These are phyloP conservation scores for Ophonus ardosiacus DNA, from an alignment of 2,888 invertebrate genomes.

Conservation along the genomic window DNA sequence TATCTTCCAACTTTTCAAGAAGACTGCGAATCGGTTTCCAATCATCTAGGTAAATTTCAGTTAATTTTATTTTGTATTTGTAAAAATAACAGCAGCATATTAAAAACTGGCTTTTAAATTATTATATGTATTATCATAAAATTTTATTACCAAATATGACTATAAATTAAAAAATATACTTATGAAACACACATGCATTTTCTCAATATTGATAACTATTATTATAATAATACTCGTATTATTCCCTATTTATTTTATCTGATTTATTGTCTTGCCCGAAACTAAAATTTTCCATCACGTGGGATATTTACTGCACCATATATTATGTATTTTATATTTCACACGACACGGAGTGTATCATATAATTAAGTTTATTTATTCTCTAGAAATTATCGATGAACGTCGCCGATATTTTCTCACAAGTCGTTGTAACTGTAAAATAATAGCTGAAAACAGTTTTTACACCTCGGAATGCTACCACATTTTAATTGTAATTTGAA, in stretches of 20 bases:
- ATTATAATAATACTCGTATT: not conserved
- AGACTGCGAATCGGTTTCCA: too few relatives aligned
- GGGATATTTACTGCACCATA: not conserved
- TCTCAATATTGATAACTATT: not conserved
- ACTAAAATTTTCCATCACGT: not conserved
- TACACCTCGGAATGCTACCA: conserved; percentile 26
- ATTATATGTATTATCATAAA: not conserved
- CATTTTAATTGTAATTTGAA: conserved; percentile 41
- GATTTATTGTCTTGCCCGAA: not conserved
- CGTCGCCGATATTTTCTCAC: conserved; percentile 13
- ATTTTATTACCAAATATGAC: too few relatives aligned
- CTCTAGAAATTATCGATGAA: conserved; percentile 9
- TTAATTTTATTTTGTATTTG: too few relatives aligned
- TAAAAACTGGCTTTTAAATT: not conserved
- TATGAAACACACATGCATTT: not conserved
- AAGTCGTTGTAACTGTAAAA: conserved; percentile 29
- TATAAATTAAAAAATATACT: not conserved
- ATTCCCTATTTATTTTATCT: conserved; percentile 9
- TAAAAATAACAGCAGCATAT: too few relatives aligned
- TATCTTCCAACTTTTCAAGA: too few relatives aligned
- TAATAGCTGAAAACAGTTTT: conserved; percentile 34
- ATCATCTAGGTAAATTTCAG: too few relatives aligned
- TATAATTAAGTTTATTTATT: conserved; percentile 38
- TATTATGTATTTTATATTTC: not conserved
- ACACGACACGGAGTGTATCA: not conserved